phyloP scores from a whole-genome alignment of 2,888 invertebrate genomes.

The Epistrophe eligans region DNA sequence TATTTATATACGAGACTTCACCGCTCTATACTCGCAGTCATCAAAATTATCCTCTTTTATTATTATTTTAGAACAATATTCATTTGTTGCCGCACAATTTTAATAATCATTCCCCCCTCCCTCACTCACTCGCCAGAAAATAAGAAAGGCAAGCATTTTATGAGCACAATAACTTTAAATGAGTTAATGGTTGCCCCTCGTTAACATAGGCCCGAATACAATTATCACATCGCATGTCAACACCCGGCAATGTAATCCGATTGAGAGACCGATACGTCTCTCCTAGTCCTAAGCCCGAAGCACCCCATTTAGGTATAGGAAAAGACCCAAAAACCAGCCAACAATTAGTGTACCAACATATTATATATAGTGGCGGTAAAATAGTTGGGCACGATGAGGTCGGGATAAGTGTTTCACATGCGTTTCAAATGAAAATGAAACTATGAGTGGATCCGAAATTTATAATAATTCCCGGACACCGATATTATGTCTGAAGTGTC shows the following conservation, averaged over 20 bases:
- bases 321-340: conserved; percentile 70
- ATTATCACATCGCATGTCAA: conserved; percentile 76
- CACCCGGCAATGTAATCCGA: conserved; percentile 76
- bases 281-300: conserved; percentile 59
- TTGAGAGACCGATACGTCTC: conserved; percentile 65
- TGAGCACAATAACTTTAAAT: conserved; percentile 70
- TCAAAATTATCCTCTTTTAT: conserved; percentile 46
- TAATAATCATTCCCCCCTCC: conserved; percentile 53
- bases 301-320: conserved; percentile 66
- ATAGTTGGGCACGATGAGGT: conserved; percentile 68
- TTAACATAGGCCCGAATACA: conserved; percentile 66
- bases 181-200: conserved; percentile 75
- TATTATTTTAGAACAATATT: conserved; percentile 63
- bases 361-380: conserved; percentile 57
- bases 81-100: conserved; percentile 72
- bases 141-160: conserved; percentile 53
- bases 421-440: conserved; percentile 33
- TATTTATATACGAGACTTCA: neutral
- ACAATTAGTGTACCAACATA: conserved; percentile 72
- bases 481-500: conserved; percentile 50
- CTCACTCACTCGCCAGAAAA: neutral
- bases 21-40: conserved; percentile 12
- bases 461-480: conserved; percentile 59
- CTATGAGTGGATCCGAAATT: conserved; percentile 58
- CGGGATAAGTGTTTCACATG: conserved; percentile 71